Conservation (phyloP, 2,888 invertebrate species). For the Trachelus stipa region DNA sequence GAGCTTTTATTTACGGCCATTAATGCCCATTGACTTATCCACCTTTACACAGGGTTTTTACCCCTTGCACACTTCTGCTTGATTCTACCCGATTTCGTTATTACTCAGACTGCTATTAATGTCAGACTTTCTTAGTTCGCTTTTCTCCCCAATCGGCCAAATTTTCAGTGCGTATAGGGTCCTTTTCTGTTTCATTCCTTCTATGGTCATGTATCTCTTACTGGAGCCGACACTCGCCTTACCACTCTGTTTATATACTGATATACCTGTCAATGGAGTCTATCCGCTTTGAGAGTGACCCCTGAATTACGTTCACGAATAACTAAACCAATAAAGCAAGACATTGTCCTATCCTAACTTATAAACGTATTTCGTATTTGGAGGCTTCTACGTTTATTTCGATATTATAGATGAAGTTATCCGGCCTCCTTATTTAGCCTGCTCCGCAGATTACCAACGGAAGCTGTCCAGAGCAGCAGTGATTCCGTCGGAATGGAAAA, state of each 20-base stretch:
- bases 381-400: neutral
- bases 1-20: neutral
- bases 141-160: constrained; percentile 13
- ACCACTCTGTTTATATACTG: neutral
- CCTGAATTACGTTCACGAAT: neutral
- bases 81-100: neutral
- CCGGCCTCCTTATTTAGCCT: neutral
- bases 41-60: constrained; percentile 8
- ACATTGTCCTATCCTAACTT: neutral
- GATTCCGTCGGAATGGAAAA: neutral
- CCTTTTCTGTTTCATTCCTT: constrained; percentile 7
- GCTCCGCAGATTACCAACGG: neutral
- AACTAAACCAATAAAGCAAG: neutral
- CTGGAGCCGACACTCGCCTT: neutral
- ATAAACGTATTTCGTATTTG: neutral
- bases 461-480: neutral
- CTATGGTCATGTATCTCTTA: neutral
- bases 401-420: neutral
- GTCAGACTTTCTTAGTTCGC: constrained; percentile 27
- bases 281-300: neutral
- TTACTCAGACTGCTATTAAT: constrained; percentile 25
- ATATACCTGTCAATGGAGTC: neutral
- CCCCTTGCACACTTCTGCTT: constrained; percentile 15
- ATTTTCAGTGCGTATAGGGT: constrained; percentile 6
- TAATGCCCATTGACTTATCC: neutral